Conservation (phyloP, 2,797 vertebrate genomes). For the Siniperca obscura region DNA sequence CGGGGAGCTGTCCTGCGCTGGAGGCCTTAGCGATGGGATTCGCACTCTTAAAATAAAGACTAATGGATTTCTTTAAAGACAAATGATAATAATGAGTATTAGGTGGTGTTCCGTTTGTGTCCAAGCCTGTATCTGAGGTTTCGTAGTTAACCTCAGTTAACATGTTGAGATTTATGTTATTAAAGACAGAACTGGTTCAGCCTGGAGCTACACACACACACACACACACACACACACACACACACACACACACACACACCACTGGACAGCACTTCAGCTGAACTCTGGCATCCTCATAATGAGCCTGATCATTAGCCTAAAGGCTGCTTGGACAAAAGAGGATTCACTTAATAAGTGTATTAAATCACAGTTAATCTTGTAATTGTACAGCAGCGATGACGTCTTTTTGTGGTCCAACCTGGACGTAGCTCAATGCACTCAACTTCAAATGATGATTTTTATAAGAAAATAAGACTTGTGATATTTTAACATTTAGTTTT, state of each 20-base stretch:
- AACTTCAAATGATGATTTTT: not conserved
- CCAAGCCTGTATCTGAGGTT: conserved; percentile 9
- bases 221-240: not conserved
- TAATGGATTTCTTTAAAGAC: not conserved
- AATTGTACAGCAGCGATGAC: conserved; percentile 48
- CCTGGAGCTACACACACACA: conserved; percentile 50
- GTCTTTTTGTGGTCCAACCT: conserved; percentile 20
- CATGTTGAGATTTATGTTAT: conserved; percentile 26
- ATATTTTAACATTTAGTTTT: not conserved
- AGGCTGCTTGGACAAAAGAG: conserved; percentile 60
- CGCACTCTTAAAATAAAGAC: not conserved
- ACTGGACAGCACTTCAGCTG: conserved; percentile 57
- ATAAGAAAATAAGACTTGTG: not conserved
- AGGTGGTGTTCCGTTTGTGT: conserved; percentile 22
- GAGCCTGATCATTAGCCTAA: conserved; percentile 54
- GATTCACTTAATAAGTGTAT: conserved; percentile 64
- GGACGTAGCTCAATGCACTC: conserved; percentile 17
- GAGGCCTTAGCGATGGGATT: not conserved
- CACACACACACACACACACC: not conserved
- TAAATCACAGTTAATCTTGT: conserved; percentile 59
- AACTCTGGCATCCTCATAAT: conserved; percentile 64
- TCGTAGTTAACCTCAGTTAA: conserved; percentile 34
- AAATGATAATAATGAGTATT: not conserved
- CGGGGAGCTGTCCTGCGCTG: not conserved
- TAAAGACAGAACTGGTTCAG: conserved; percentile 65